Evolutionary conservation across 2,797 vertebrate species (phyloP).

Genomic region (Xenops minutus): DNA sequence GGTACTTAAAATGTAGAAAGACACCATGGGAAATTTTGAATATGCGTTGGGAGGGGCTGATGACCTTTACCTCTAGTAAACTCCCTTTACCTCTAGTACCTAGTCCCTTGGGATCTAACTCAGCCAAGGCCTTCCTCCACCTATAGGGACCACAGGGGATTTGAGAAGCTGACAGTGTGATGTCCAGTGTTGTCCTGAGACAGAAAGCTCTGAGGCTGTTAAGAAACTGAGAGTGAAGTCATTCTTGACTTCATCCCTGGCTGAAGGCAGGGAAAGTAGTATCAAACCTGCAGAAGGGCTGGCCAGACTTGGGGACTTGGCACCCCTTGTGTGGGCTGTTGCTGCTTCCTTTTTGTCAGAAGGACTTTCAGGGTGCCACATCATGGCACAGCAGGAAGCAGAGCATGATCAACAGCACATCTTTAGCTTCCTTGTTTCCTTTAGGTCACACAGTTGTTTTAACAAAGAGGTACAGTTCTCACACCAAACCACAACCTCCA

Average conservation of each 20-base stretch:
- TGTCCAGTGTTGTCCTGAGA: not conserved
- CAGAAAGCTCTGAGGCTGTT: not conserved
- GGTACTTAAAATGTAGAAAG: not conserved
- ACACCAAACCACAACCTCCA: not conserved
- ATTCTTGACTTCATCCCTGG: not conserved
- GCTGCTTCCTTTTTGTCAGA: not conserved
- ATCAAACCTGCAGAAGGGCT: not conserved
- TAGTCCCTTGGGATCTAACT: not conserved
- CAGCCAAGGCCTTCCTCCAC: not conserved
- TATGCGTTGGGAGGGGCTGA: not conserved
- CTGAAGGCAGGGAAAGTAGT: not conserved
- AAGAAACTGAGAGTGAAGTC: not conserved
- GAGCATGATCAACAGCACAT: not conserved
- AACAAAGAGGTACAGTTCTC: not conserved
- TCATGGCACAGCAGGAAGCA: not conserved
- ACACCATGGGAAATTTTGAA: not conserved
- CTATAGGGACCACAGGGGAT: accelerated
- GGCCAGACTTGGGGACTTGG: not conserved
- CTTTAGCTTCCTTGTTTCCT: not conserved
- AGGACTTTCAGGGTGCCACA: not conserved
- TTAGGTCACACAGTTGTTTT: not conserved
- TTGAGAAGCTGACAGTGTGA: not conserved
- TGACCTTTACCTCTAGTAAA: not conserved
- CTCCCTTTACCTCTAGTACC: not conserved
- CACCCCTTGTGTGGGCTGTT: not conserved